Evolutionary conservation across 2,797 vertebrate genomes (phyloP).

Genomic region (Artibeus jamaicensis): DNA sequence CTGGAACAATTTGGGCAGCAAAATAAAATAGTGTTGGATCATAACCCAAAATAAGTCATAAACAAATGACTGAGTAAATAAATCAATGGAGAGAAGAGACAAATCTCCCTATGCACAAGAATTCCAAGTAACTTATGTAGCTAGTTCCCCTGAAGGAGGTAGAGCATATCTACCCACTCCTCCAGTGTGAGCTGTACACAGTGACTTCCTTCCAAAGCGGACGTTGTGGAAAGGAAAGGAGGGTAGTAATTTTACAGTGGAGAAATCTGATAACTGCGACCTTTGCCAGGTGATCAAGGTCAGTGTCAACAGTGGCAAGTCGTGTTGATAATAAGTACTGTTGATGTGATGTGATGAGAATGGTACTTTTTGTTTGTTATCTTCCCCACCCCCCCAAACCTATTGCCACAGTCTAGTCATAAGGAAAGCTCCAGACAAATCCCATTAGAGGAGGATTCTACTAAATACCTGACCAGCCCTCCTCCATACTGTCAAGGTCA

Average conservation of each 20-base stretch:
- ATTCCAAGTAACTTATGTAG: background rate
- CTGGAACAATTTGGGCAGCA: background rate
- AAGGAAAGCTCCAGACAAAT: background rate
- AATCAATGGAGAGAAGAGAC: background rate
- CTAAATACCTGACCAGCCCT: background rate
- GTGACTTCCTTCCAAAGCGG: background rate
- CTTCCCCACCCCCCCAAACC: background rate
- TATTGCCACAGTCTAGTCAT: background rate
- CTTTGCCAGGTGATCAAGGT: background rate
- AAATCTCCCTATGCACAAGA: background rate
- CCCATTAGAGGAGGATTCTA: background rate
- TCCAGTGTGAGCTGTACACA: background rate
- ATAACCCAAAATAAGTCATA: background rate
- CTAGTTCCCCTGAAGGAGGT: background rate
- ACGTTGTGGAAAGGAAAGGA: rapidly evolving
- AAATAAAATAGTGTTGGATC: background rate
- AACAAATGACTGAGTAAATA: background rate
- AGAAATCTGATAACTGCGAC: background rate
- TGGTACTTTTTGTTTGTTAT: background rate
- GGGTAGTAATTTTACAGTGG: background rate
- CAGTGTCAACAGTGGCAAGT: background rate
- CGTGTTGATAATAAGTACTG: background rate
- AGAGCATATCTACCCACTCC: background rate
- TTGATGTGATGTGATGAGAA: background rate
- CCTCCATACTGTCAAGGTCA: background rate